Evolutionary conservation across 30 jellyfish, hydroid and myxozoan genomes (phyloP).

Genomic region (Cassiopea xamachana): DNA sequence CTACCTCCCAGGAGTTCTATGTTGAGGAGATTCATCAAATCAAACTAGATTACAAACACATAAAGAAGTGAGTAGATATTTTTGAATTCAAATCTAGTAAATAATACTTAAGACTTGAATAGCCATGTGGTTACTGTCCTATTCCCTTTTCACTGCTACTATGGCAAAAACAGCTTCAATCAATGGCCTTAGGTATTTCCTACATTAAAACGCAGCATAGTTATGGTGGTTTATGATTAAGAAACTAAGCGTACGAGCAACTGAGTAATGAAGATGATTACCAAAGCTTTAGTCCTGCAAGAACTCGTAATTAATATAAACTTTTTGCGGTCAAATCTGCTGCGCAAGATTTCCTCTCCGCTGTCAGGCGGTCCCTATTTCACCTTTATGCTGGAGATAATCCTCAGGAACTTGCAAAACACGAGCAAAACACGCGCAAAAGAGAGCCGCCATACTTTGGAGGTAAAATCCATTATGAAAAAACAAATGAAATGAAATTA

Average conservation of each 20-base stretch:
- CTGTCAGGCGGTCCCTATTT: neutral
- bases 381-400: neutral
- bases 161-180: neutral
- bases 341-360: neutral
- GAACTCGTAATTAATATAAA: neutral
- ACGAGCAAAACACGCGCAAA: neutral
- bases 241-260: constrained; percentile 12
- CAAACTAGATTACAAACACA: neutral
- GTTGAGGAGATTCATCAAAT: neutral
- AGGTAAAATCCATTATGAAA: neutral
- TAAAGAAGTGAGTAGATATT: neutral
- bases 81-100: neutral
- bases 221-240: constrained; percentile 22
- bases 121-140: neutral
- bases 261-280: constrained; percentile 1
- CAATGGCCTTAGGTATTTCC: neutral
- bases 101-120: neutral
- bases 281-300: constrained; percentile 11
- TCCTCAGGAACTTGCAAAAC: constrained; percentile 9
- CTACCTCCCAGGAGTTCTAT: neutral
- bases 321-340: neutral
- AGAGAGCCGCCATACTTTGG: neutral
- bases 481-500: neutral
- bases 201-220: neutral
- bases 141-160: neutral